Conservation (phyloP, 23 tunicate species). For the Clavelina lepadiformis region DNA sequence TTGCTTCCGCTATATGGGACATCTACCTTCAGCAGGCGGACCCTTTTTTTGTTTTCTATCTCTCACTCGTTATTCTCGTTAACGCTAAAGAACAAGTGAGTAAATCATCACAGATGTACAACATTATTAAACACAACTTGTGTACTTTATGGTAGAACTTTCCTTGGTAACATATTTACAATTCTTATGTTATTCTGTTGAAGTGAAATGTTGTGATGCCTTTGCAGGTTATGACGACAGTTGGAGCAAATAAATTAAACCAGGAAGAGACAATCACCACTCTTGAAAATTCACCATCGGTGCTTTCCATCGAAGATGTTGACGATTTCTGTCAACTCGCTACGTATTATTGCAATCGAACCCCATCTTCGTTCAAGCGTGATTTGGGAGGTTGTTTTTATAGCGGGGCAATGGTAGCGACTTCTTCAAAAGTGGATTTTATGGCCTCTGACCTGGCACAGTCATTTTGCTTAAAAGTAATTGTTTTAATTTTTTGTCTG, state of each 20-base stretch:
- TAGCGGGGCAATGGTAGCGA: slow-evolving; percentile 39
- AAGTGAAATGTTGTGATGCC: no score
- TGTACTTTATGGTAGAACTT: no score
- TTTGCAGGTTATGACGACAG: slow-evolving; percentile 22
- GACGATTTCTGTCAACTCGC: slow-evolving; percentile 90
- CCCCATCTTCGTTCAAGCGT: slow-evolving; percentile 68
- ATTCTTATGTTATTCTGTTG: no score
- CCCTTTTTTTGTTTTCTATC: slow-evolving; percentile 72
- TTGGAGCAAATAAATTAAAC: slow-evolving; percentile 1
- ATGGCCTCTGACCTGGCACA: slow-evolving; percentile 44
- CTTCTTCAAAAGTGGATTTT: slow-evolving; percentile 29
- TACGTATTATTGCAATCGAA: slow-evolving; percentile 63
- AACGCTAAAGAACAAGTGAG: slow-evolving; percentile 88
- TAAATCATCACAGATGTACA: no score
- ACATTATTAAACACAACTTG: no score
- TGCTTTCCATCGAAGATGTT: slow-evolving; percentile 54
- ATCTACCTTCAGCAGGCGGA: slow-evolving; percentile 74
- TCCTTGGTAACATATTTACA: no score
- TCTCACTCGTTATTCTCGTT: slow-evolving; percentile 62
- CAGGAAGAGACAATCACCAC: slow-evolving; percentile 32
- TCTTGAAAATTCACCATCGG: slow-evolving; percentile 56
- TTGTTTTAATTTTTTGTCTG: no score
- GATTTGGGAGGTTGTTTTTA: slow-evolving; percentile 65
- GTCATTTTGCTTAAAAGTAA: slow-evolving; percentile 59
- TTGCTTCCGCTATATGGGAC: slow-evolving; percentile 73